Percentiles rank a stretch among this genome's conserved stretches.
These are phyloP conservation scores for Actinemys pallida DNA, from an alignment of 2,113 vertebrate genomes.

Conservation along the genomic window DNA sequence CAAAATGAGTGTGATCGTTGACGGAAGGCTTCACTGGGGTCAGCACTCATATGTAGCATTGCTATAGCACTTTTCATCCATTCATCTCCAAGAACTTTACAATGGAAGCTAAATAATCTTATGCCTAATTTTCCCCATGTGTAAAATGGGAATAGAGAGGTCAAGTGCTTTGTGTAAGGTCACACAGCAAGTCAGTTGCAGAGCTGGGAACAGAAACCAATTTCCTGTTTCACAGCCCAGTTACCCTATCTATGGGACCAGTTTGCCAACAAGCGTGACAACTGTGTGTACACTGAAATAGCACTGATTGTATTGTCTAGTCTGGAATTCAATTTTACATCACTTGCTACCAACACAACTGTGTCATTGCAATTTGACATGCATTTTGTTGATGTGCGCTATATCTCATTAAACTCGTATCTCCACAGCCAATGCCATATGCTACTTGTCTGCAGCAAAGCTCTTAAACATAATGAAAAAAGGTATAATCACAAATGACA, in stretches of 20 bases:
- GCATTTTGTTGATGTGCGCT: constrained; percentile 64
- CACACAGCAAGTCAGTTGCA: not conserved
- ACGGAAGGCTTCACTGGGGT: not conserved
- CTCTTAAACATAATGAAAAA: constrained; percentile 60
- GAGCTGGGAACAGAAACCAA: not conserved
- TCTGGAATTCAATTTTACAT: constrained; percentile 61
- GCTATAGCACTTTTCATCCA: not conserved
- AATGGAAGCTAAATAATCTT: not conserved
- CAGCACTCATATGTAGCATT: not conserved
- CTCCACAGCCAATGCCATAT: constrained; percentile 51
- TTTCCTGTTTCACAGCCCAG: not conserved
- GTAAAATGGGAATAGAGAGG: not conserved
- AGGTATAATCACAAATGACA: constrained; percentile 26
- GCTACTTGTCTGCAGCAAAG: constrained; percentile 50
- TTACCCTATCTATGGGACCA: constrained; percentile 9
- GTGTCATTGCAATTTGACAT: constrained; percentile 66
- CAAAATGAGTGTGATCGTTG: constrained; percentile 20
- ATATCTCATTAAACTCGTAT: constrained; percentile 67
- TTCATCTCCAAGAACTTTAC: not conserved
- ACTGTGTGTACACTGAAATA: not conserved
- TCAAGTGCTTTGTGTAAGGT: not conserved
- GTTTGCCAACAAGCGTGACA: not conserved
- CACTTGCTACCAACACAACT: constrained; percentile 25
- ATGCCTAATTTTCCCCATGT: not conserved
- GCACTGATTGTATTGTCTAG: constrained; percentile 49